Evolutionary conservation across 2,888 invertebrate species (phyloP).

Genomic region (Tetheella fluctuosa): DNA sequence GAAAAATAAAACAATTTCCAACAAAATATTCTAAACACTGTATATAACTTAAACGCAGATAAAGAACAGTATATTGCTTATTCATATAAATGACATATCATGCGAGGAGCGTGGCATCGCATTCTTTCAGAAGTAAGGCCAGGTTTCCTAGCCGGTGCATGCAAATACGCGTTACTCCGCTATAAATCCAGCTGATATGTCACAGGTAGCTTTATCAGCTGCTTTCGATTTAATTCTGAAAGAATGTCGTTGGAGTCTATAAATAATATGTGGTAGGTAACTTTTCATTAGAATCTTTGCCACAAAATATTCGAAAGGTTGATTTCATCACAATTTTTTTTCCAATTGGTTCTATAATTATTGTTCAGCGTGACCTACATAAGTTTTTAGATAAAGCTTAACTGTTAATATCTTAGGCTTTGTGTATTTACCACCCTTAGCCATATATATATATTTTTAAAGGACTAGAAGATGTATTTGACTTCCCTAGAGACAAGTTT

Average conservation of each 20-base stretch:
- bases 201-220: constrained; percentile 34
- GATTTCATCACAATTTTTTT: no score
- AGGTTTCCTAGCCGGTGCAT: constrained; percentile 38
- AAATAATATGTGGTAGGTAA: neutral
- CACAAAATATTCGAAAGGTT: no score
- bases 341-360: no score
- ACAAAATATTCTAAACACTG: neutral
- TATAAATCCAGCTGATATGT: constrained; percentile 35
- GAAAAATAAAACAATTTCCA: neutral
- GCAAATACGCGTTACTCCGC: constrained; percentile 29
- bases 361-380: no score
- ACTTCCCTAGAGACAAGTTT: no score
- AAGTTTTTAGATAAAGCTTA: no score
- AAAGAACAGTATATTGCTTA: neutral
- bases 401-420: no score
- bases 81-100: constrained; percentile 14
- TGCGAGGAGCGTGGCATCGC: constrained; percentile 35
- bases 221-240: constrained; percentile 21
- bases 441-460: no score
- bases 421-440: no score
- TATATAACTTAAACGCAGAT: neutral
- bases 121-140: constrained; percentile 34
- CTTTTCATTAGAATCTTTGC: neutral
- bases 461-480: no score
- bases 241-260: neutral